phyloP scores from a whole-genome alignment of 2,888 invertebrate genomes.

The Agriotes lineatus region DNA sequence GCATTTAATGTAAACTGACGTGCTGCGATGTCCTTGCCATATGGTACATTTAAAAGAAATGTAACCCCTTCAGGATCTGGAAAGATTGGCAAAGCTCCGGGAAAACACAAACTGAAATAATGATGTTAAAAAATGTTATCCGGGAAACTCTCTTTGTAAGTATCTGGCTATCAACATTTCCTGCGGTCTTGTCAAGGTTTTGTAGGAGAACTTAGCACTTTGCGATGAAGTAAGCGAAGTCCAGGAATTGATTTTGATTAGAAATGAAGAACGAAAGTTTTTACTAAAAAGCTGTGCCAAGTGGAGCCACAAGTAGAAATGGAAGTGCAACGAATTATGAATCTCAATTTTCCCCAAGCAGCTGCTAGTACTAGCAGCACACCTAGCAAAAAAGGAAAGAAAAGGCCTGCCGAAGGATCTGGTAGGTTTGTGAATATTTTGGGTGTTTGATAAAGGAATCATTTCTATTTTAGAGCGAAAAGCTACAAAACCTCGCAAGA shows the following conservation, averaged over 20 bases:
- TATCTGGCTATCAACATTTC: too few relatives aligned
- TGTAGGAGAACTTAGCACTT: conserved; percentile 84
- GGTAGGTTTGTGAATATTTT: conserved; percentile 18
- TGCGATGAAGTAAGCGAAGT: conserved; percentile 90
- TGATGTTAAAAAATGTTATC: conserved; percentile 73
- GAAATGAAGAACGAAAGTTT: conserved; percentile 87
- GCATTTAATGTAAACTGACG: too few relatives aligned
- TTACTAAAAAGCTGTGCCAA: conserved; percentile 82
- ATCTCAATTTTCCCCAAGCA: conserved; percentile 52
- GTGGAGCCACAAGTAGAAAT: conserved; percentile 69
- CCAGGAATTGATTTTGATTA: conserved; percentile 83
- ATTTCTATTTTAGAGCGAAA: conserved; percentile 43
- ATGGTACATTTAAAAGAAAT: too few relatives aligned
- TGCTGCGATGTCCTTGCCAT: too few relatives aligned
- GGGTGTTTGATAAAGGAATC: neutral
- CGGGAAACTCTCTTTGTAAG: conserved; percentile 74
- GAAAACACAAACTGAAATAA: conserved; percentile 74
- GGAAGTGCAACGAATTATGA: conserved; percentile 62
- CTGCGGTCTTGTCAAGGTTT: too few relatives aligned
- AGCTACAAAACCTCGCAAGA: conserved; percentile 49
- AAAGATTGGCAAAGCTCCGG: conserved; percentile 49
- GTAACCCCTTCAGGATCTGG: neutral
- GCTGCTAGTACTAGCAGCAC: neutral
- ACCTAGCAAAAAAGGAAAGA: conserved; percentile 54
- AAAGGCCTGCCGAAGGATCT: conserved; percentile 42